Percentiles rank a stretch among this genome's conserved stretches.
These are phyloP conservation scores for Mnemiopsis leidyi DNA, from an alignment of 37 sponge, comb jelly and placozoan species.

Conservation along the genomic window DNA sequence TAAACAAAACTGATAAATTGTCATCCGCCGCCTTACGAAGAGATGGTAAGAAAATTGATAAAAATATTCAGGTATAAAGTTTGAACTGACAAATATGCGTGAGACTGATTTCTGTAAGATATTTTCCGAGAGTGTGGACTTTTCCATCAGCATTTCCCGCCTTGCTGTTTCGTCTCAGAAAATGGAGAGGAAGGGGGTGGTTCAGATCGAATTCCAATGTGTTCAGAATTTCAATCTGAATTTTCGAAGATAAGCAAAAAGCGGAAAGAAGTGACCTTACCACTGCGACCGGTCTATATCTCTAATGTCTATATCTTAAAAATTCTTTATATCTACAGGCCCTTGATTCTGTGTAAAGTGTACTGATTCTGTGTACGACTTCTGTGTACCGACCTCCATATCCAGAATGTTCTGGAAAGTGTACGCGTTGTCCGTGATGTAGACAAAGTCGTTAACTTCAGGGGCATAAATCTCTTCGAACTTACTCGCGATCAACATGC, in stretches of 20 bases:
- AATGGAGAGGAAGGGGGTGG: constrained; percentile 89
- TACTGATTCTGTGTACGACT: too few relatives aligned
- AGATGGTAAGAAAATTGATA: too few relatives aligned
- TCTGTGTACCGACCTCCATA: too few relatives aligned
- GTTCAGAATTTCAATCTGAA: constrained; percentile 72
- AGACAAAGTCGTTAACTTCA: constrained; percentile 92
- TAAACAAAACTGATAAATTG: background rate
- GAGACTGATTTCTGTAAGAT: constrained; percentile 86
- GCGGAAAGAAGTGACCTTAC: too few relatives aligned
- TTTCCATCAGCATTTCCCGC: constrained; percentile 75
- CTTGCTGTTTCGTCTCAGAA: constrained; percentile 94
- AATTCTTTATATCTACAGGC: too few relatives aligned
- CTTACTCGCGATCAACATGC: constrained; percentile 96
- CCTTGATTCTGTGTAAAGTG: too few relatives aligned
- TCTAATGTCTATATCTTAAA: too few relatives aligned
- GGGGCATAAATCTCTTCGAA: constrained; percentile 99
- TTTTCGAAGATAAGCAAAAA: too few relatives aligned
- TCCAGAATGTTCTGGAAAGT: constrained; percentile 72
- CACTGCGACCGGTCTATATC: too few relatives aligned
- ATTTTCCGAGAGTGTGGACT: constrained; percentile 94
- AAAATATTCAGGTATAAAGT: too few relatives aligned
- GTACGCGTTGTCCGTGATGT: constrained; percentile 96
- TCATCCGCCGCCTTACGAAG: too few relatives aligned
- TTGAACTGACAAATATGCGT: constrained; percentile 66
- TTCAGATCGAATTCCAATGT: constrained; percentile 85